Conservation (phyloP, 2,113 vertebrate species). For the Microtus pennsylvanicus region DNA sequence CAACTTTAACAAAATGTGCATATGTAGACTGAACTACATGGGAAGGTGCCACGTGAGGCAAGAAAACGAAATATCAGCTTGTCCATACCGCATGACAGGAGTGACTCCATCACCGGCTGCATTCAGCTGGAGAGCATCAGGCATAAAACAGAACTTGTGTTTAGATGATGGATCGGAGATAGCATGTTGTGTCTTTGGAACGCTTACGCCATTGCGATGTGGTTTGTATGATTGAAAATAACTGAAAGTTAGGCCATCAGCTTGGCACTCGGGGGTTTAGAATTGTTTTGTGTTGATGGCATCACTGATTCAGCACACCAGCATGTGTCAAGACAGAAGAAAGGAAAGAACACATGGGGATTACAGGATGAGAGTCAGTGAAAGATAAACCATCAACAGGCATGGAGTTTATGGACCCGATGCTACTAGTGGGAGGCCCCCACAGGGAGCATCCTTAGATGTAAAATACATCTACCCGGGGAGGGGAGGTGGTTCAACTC, state of each 20-base stretch:
- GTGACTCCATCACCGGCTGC: neutral
- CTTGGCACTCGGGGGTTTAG: neutral
- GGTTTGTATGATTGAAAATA: conserved; percentile 7
- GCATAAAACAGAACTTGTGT: neutral
- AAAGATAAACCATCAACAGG: neutral
- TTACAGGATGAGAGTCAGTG: neutral
- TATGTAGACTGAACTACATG: neutral
- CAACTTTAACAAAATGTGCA: conserved; percentile 7
- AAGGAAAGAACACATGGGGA: neutral
- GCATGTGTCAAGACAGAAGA: neutral
- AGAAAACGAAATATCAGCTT: neutral
- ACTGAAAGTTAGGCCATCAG: conserved; percentile 23
- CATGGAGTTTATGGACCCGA: neutral
- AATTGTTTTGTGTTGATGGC: neutral
- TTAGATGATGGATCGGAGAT: conserved; percentile 9
- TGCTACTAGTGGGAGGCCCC: neutral
- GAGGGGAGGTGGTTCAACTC: neutral
- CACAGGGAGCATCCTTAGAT: neutral
- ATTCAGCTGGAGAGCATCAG: neutral
- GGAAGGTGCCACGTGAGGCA: neutral
- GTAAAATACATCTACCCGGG: neutral
- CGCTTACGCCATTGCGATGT: neutral
- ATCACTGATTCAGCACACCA: neutral
- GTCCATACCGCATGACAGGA: neutral
- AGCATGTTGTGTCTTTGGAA: conserved; percentile 2